Evolutionary conservation across 2,113 vertebrate species (phyloP).

Genomic region (Archocentrus centrarchus): DNA sequence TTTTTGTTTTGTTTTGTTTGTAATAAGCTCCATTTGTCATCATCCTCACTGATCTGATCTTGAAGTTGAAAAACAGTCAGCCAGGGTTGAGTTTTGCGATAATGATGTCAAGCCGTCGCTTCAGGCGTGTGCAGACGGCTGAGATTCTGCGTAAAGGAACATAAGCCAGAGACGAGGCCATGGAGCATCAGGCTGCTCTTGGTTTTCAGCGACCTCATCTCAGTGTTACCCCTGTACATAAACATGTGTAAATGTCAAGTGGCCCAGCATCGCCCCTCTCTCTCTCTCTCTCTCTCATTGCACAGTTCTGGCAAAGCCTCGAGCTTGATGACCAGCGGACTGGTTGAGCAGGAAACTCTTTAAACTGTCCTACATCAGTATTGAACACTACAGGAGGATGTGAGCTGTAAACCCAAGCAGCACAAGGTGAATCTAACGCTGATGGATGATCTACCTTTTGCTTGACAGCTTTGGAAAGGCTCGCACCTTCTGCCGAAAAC

Average conservation of each 20-base stretch:
- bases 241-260: slow-evolving; percentile 63
- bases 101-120: slow-evolving; percentile 61
- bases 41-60: slow-evolving; percentile 39
- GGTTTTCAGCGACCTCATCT: slow-evolving; percentile 65
- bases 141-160: slow-evolving; percentile 64
- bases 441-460: slow-evolving; percentile 33
- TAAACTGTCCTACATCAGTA: slow-evolving; percentile 55
- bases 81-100: slow-evolving; percentile 46
- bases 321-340: slow-evolving; percentile 18
- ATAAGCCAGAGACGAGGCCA: slow-evolving; percentile 71
- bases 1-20: not conserved
- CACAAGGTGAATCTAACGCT: slow-evolving; percentile 41
- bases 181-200: slow-evolving; percentile 54
- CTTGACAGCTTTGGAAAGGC: slow-evolving; percentile 36
- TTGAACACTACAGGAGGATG: slow-evolving; percentile 45
- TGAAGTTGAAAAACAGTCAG: slow-evolving; percentile 50
- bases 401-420: slow-evolving; percentile 10
- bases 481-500: slow-evolving; percentile 9
- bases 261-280: slow-evolving; percentile 5
- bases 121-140: slow-evolving; percentile 26
- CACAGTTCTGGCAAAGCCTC: slow-evolving; percentile 28
- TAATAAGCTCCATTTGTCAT: slow-evolving; percentile 40
- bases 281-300: slow-evolving; percentile 12
- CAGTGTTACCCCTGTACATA: slow-evolving; percentile 70
- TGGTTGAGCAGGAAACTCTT: slow-evolving; percentile 33